Evolutionary conservation across 2,113 vertebrate species (phyloP).

Genomic region (Galemys pyrenaicus): DNA sequence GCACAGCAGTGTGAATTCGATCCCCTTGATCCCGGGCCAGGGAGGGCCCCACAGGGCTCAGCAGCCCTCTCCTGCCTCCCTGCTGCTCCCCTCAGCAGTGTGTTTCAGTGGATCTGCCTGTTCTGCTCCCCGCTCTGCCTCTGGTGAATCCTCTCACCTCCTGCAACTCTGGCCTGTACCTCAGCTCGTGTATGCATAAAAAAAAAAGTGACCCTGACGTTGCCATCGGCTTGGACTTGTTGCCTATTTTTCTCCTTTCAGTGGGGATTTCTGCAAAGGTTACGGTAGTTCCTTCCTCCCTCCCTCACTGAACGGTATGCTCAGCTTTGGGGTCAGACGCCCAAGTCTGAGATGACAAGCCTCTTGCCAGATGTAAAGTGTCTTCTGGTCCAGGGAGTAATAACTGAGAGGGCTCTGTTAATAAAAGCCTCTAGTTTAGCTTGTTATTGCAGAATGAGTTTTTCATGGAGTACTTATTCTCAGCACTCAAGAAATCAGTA

Average conservation of each 20-base stretch:
- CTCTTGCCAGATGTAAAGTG: conserved; percentile 19
- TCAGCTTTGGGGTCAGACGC: neutral
- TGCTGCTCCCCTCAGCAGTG: too few species aligned
- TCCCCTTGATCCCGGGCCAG: too few species aligned
- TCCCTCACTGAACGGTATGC: neutral
- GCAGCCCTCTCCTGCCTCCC: too few species aligned
- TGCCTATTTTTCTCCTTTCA: neutral
- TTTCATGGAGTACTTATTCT: conserved; percentile 65
- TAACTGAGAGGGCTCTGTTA: conserved; percentile 45
- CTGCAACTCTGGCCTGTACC: too few species aligned
- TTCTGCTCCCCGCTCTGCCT: too few species aligned
- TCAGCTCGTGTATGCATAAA: too few species aligned
- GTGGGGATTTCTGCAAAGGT: neutral
- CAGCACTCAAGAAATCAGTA: conserved; percentile 48
- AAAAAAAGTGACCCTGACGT: conserved; percentile 9
- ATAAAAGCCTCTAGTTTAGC: conserved; percentile 65
- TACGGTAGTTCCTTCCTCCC: neutral
- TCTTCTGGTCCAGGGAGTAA: conserved; percentile 1
- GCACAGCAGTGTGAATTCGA: too few species aligned
- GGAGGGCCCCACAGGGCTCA: too few species aligned
- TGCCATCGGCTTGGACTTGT: neutral
- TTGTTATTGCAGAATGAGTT: conserved; percentile 63
- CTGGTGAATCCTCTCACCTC: too few species aligned
- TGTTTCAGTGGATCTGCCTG: too few species aligned
- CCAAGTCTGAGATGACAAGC: neutral